phyloP scores from a whole-genome alignment of 2,113 vertebrate species.

The Varanus salvator region DNA sequence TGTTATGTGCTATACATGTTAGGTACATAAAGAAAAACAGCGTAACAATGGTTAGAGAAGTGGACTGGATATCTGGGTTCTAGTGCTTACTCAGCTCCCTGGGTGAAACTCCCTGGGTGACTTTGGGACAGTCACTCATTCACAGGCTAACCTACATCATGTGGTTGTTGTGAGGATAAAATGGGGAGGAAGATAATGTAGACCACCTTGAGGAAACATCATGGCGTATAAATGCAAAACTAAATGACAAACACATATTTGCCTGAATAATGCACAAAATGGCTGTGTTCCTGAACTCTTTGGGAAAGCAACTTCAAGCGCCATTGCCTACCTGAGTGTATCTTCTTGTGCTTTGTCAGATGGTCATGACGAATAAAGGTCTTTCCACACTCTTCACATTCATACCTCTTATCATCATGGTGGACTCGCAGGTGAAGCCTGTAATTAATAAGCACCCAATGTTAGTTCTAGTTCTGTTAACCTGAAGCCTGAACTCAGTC shows the following conservation, averaged over 20 bases:
- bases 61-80: too few relatives aligned
- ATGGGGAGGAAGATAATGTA: too few relatives aligned
- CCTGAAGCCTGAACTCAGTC: neutral
- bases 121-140: too few relatives aligned
- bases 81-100: too few relatives aligned
- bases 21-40: too few relatives aligned
- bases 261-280: neutral
- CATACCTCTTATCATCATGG: conserved; percentile 96
- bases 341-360: conserved; percentile 97
- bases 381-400: conserved; percentile 98
- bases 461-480: neutral
- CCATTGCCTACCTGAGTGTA: conserved; percentile 89
- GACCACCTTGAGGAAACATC: neutral
- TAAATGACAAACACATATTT: neutral
- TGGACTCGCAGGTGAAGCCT: conserved; percentile 96
- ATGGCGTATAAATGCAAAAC: neutral
- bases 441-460: conserved; percentile 23
- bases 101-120: too few relatives aligned
- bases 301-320: conserved; percentile 24
- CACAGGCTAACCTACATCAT: too few relatives aligned
- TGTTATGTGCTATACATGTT: too few relatives aligned
- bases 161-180: too few relatives aligned
- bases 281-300: neutral
- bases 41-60: too few relatives aligned
- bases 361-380: conserved; percentile 98